Conservation (phyloP, 2,797 vertebrate species). For the Parambassis ranga region DNA sequence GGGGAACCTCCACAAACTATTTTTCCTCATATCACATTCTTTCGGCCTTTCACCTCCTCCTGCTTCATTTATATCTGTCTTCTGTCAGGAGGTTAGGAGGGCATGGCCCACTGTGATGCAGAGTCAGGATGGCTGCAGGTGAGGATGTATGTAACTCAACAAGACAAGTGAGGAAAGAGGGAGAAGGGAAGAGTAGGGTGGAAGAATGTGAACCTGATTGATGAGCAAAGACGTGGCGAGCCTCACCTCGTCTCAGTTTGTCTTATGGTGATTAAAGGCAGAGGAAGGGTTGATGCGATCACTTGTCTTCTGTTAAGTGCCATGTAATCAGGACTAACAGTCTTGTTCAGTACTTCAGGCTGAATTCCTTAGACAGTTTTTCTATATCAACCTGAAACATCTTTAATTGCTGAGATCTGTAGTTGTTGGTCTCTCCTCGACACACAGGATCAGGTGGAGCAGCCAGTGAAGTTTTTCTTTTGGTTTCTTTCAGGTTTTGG, state of each 20-base stretch:
- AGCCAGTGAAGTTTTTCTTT: not conserved
- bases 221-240: not conserved
- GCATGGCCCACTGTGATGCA: constrained; percentile 28
- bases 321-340: not conserved
- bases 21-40: not conserved
- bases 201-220: constrained; percentile 29
- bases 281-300: not conserved
- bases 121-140: constrained; percentile 39
- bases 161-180: constrained; percentile 30
- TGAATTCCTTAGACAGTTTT: not conserved
- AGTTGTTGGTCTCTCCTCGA: not conserved
- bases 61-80: constrained; percentile 37
- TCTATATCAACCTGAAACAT: no score
- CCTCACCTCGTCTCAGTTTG: not conserved
- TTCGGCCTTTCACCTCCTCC: constrained; percentile 12
- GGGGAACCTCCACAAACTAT: not conserved
- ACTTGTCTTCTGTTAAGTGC: constrained; percentile 1
- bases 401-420: no score
- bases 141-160: constrained; percentile 42
- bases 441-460: not conserved
- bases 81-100: constrained; percentile 15
- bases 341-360: not conserved
- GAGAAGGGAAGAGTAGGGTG: not conserved
- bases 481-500: constrained; percentile 86
- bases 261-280: constrained; percentile 4